Base-by-base conservation (phyloP, 2,797 vertebrate genomes). In the Schizothorax lantsangensis region DNA sequence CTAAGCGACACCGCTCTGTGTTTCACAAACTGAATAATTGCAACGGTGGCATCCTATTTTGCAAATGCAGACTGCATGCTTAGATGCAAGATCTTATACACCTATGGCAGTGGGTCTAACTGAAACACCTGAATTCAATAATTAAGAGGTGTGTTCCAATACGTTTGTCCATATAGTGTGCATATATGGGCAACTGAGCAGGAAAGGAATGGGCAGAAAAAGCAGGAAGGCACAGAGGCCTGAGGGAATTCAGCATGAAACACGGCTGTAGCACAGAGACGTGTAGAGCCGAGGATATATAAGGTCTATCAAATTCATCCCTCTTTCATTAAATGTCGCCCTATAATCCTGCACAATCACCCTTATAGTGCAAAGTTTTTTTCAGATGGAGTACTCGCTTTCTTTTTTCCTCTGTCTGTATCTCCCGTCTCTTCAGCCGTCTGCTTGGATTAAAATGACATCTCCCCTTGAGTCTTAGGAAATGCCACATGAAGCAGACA, bases 401-500 rank as follows among this genome's bases (percentile, higher is more conserved):
- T 89, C 85, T 89, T 86, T 91, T 81, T 87, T 83, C 23, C 74
- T 86, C 85, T 79, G 15, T 85, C 40, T 43, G 40, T 43, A 43
- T 43, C 40, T 43, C 8, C 40, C 40, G 78, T 85, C 87, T 86
- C 52, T 77, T 93, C 89, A 93, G 91, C 93, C 73, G 81, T 93
- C 93, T 89, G 84, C 86, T 93, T 66, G 84, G 91, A 93, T 93
- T 91, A 93, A 94, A 94, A 93, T 92, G 90, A 94, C 88, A 91
- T 93, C 92, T 91, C 91, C 89, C 88, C 87, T 90, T 89, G 90
- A 94, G 91, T 94, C 91, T 88, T 89, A 92, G 90, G 88, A 92
- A 95, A 94, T 90, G 90, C 90, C 91, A 93, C 91, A 94, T 93
- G 93, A 94, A 95, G 94, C 93, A 95, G 94, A 95, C 94, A 93